phyloP scores from a whole-genome alignment of 2,888 invertebrate genomes.

The Aspidapion aeneum region DNA sequence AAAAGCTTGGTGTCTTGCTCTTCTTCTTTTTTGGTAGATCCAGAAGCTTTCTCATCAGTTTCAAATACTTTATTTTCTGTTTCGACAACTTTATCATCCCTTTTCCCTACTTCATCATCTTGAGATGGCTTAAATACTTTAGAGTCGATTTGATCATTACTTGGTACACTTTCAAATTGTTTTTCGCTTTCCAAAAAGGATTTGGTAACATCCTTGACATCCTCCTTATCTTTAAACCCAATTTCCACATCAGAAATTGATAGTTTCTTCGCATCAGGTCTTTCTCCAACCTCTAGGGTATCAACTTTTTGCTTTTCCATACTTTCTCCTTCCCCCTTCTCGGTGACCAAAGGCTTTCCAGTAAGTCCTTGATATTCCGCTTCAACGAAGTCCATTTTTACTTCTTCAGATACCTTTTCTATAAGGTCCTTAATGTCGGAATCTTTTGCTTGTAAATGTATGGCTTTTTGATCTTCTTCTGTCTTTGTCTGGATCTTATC shows the following conservation, averaged over 20 bases:
- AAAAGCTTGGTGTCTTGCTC: neutral
- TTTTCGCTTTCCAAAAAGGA: conserved; percentile 20
- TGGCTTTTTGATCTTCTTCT: neutral
- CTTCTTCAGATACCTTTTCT: conserved; percentile 8
- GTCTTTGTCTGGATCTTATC: neutral
- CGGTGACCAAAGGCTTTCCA: conserved; percentile 14
- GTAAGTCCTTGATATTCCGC: conserved; percentile 3
- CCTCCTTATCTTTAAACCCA: conserved; percentile 23
- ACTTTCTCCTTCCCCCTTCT: conserved; percentile 31
- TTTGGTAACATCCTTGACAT: conserved; percentile 18
- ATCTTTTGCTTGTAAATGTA: neutral
- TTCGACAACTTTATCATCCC: neutral
- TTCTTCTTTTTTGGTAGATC: neutral
- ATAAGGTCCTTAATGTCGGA: conserved; percentile 7
- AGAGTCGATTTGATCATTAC: conserved; percentile 20
- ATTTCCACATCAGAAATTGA: conserved; percentile 37
- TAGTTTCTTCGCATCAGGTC: conserved; percentile 29
- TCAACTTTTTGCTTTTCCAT: conserved; percentile 19
- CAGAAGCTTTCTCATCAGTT: neutral
- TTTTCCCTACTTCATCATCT: neutral
- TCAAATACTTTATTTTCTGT: conserved; percentile 7
- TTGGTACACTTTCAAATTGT: neutral
- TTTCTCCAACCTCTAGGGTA: neutral
- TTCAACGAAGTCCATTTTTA: conserved; percentile 7
- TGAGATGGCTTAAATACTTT: conserved; percentile 15